phyloP scores from a whole-genome alignment of 1,140 invertebrate genomes.

The Pissodes strobi region DNA sequence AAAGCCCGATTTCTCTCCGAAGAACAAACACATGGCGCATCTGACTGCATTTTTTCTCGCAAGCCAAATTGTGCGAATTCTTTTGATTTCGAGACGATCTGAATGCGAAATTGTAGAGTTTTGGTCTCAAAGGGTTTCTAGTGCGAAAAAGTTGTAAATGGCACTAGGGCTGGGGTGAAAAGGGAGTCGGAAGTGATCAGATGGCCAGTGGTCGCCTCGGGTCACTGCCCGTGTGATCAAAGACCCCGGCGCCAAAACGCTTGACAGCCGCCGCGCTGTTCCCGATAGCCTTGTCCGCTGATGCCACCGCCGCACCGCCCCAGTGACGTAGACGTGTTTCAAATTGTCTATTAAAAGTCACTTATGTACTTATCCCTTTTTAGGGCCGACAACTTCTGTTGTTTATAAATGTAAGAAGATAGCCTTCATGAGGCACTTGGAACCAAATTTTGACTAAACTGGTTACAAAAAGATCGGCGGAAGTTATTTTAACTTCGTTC shows the following conservation, averaged over 20 bases:
- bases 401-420: too few relatives aligned
- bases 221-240: constrained; percentile 51
- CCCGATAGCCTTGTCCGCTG: constrained; percentile 11
- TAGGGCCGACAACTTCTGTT: too few relatives aligned
- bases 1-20: constrained; percentile 26
- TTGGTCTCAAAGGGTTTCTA: neutral
- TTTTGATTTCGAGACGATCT: constrained; percentile 13
- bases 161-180: neutral
- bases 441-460: too few relatives aligned
- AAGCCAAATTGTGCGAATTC: constrained; percentile 27
- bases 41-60: constrained; percentile 17
- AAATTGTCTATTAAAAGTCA: too few relatives aligned
- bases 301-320: neutral
- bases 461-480: too few relatives aligned
- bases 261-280: constrained; percentile 43
- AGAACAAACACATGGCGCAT: constrained; percentile 27
- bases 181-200: constrained; percentile 30
- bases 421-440: too few relatives aligned
- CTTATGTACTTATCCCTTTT: too few relatives aligned
- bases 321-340: neutral
- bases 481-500: too few relatives aligned
- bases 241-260: constrained; percentile 52
- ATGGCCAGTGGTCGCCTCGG: constrained; percentile 41
- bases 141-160: neutral
- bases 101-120: neutral